Base-by-base conservation (phyloP, 2,888 invertebrate genomes). In the Philaethria dido region DNA sequence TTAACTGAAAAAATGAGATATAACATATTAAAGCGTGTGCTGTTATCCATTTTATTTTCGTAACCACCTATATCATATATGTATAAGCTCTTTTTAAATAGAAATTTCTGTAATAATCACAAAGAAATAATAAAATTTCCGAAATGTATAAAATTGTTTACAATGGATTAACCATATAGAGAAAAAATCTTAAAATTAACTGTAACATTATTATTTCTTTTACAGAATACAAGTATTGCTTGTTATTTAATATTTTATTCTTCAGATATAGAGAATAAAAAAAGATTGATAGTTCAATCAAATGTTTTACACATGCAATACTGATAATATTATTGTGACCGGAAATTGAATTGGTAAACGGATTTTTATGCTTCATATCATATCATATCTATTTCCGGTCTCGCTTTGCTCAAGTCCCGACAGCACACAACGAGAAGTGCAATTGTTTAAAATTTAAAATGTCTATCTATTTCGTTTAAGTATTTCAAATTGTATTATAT, bases 1-100 rank as follows among this genome's bases (percentile, higher is more conserved):
- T 68, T 60, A 66, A 66, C 70, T 66, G 67, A 48, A 67, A 70
- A 66, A 60, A 64, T 72, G 70, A 67, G 68, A 67, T 68, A 62
- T 52, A 60, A 64, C 62, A 63, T 67, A 70, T 66, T 69, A 64
- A 69, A 68, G 8, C 25, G 45, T 25, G 50, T 42, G 14, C 50
- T 11, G 29, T 61, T 36, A 29, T n/a, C 36, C 16, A 64, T 54
- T 39, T 54, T n/a, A 39, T 39, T 22, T 45, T 29, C 25, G 18
- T 25, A 5, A 18, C 22, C 29, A 25, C 29, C 25, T 29, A 0
- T 16, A 16, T 13, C 11, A 9, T 14, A 57, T 39, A 13, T 20
- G 18, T 42, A n/a, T n/a, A n/a, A n/a, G n/a, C n/a, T n/a, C n/a
- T 20, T 20, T n/a, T 1, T 29, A 59, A 5, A 0, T n/a, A 33